phyloP scores from a whole-genome alignment of 2,797 vertebrate species.

The Calcarius lapponicus region DNA sequence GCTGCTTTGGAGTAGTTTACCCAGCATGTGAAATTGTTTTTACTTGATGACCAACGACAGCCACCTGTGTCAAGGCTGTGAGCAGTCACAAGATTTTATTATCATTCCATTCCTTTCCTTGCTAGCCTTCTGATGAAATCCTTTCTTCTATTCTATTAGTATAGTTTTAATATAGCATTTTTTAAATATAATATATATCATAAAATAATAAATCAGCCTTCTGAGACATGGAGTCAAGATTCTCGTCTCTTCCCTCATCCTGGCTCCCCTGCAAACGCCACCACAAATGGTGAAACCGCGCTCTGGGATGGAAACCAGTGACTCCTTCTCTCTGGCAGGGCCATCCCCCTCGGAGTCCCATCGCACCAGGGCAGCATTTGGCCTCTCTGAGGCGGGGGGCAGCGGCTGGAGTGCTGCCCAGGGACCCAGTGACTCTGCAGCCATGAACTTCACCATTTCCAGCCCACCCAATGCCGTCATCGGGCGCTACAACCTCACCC shows the following conservation, averaged over 20 bases:
- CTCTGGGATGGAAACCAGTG: background rate
- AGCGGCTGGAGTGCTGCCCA: conserved; percentile 71
- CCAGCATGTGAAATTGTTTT: background rate
- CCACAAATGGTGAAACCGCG: background rate
- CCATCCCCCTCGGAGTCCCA: conserved; percentile 68
- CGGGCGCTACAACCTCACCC: conserved; percentile 76
- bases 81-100: background rate
- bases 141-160: too few relatives aligned
- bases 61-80: background rate
- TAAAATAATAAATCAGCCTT: background rate
- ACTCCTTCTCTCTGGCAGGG: conserved; percentile 70
- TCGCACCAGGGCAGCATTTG: conserved; percentile 74
- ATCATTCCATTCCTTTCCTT: too few relatives aligned
- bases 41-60: background rate
- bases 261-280: background rate
- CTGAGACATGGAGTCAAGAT: background rate
- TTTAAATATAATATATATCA: background rate
- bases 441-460: conserved; percentile 59
- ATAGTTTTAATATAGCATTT: background rate
- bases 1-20: background rate
- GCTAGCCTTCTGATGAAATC: too few relatives aligned
- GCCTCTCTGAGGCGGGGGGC: background rate
- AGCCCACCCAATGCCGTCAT: conserved; percentile 78
- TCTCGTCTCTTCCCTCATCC: background rate
- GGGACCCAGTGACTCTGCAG: background rate